Base-by-base conservation (phyloP, 1,140 invertebrate species). In the Scaptomyza hsui region DNA sequence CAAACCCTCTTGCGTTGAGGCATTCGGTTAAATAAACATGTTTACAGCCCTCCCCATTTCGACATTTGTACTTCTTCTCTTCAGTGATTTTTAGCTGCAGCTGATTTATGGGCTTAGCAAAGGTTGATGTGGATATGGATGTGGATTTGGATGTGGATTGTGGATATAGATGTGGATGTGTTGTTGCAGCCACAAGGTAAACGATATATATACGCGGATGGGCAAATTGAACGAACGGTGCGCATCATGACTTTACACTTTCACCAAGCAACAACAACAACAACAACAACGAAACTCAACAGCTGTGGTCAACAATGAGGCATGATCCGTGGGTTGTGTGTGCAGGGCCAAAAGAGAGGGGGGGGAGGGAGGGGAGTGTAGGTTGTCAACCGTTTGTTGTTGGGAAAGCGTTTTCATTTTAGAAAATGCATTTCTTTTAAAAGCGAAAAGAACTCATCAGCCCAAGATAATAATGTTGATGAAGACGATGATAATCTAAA, bases 191-290 rank as follows among this genome's bases (percentile, higher is more conserved):
- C 44, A 74, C 60, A 77, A 61, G 62, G 72, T 80, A 85, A 85
- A 69, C 62, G 53, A 71, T 60, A 75, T 57, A 29, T 29, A 7
- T 29, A 29, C 5, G 26, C 37, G 51, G 61, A 60, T 72, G 68
- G 68, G 69, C 68, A 75, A 75, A 72, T 72, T 67, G 72, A 59
- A 53, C 68, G 72, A 59, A 53, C 68, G 41, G 37, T 55, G 53
- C 53, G 47, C 59, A 72, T 59, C 78, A 81, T 88, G 77, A 86
- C 76, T 81, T 86, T 81, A 88, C 81, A 85, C 81, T 85, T 85
- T 85, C 81, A 69, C 73, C 70, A 42, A 35, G 42, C 29, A 59
- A 16, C 39, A 70, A 48, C 53, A 61, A 69, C 56, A 70, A 21
- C 73, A 68, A 48, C 56, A 49, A 44, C 49, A 44, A 42, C n/a